Base-by-base conservation (phyloP, 92 coral and sea anemone genomes). In the Hydrozoanthus gracilis region DNA sequence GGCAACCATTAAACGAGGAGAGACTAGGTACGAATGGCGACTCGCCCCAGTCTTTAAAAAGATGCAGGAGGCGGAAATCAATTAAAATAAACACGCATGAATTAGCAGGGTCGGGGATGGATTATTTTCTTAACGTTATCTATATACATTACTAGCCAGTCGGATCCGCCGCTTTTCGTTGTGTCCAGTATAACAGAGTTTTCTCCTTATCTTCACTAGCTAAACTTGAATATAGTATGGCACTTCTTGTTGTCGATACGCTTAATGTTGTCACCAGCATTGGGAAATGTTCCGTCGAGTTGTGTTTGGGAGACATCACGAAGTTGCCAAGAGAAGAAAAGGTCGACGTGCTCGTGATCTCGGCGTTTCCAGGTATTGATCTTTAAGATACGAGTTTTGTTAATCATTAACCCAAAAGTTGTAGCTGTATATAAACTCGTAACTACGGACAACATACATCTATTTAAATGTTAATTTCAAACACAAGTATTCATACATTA, bases 301-400 rank as follows among this genome's bases (percentile, higher is more conserved):
- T 96, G 75, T 96, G 99, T 78, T 86, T 96, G 35, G 99, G 99
- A 8, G 99, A 96, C 78, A 93, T 96, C 5, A 96, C 98, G 10
- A 87, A 88, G 71, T 90, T 96, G 8, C 91, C 89, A 60, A 93
- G 82, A 60, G 91, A 95, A 76, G 94, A 96, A 20, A 88, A 92
- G 75, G 98, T 93, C 61, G 98, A 96, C 83, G 99, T 96, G 82
- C 90, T 96, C 35, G 99, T 96, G 8, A 92, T 95, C 7, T 96
- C 99, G 2, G 99, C 99, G 47, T 96, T 96, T 76, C 95, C 98
- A 84, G 96, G 99, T 96, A 82, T 67, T 50, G 54, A 5, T 8
- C 16, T 16, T 35, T 8, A 64, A 27, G 39, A 27, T 27, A 27
- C 0, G 39, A 27, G 39, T 0, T n/a, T n/a, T n/a, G n/a, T n/a